Evolutionary conservation across 2,113 vertebrate genomes (phyloP).

Genomic region (Poecilia latipinna): DNA sequence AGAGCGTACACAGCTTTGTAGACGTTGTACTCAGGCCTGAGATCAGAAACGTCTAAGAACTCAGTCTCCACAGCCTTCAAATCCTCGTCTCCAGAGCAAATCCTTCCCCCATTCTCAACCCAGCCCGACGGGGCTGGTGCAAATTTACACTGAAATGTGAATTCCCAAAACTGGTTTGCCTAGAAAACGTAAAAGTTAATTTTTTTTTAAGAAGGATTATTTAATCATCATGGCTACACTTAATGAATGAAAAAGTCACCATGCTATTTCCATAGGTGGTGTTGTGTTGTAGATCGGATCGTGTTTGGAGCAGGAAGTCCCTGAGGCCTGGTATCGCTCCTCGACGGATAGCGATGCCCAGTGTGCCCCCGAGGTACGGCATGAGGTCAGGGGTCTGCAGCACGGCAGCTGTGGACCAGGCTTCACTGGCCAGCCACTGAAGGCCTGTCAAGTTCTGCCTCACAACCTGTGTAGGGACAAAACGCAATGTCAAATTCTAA

Average conservation of each 20-base stretch:
- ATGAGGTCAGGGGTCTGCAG: conserved; percentile 44
- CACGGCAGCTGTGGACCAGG: conserved; percentile 41
- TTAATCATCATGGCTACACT: too few species aligned
- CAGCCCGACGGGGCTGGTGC: conserved; percentile 31
- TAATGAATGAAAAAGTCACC: not conserved
- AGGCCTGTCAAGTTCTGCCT: conserved; percentile 66
- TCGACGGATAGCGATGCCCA: conserved; percentile 64
- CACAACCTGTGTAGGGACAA: conserved; percentile 37
- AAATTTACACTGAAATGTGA: conserved; percentile 73
- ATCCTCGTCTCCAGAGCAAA: conserved; percentile 71
- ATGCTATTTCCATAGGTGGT: conserved; percentile 20
- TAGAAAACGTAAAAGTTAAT: conserved; percentile 9
- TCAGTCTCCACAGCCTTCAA: conserved; percentile 41
- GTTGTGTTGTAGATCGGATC: conserved; percentile 26
- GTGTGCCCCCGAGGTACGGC: conserved; percentile 50
- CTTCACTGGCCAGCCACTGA: conserved; percentile 73
- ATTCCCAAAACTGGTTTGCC: conserved; percentile 73
- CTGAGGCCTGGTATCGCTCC: conserved; percentile 61
- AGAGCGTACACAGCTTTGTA: conserved; percentile 81
- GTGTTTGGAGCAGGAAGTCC: conserved; percentile 34
- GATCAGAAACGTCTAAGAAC: conserved; percentile 61
- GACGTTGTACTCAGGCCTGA: conserved; percentile 74
- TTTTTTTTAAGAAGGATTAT: not conserved
- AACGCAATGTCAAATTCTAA: not conserved
- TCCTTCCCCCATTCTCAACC: conserved; percentile 15